Evolutionary conservation across 2,888 invertebrate genomes (phyloP), one percentile per base, ranked within the genome.

Genomic region (Melinopterus prodromus): DNA sequence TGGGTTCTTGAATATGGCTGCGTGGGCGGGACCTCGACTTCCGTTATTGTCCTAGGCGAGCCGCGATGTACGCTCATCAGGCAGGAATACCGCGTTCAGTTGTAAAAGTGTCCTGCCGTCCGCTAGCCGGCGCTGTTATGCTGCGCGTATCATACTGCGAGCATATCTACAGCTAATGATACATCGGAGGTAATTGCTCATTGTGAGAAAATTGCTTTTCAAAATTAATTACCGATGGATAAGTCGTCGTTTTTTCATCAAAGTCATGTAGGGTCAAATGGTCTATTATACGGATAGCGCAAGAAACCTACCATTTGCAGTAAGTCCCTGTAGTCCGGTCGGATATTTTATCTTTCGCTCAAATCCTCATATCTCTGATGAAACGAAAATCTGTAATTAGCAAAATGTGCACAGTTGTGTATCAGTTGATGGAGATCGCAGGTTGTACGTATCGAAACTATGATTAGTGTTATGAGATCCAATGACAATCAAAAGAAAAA

Each of bases 21-120:
- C 78, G 82, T 79, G 80, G 83, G 83, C 79, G 83, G 81, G 81
- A 80, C 79, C 80, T 77, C 79, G 77, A 81, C 80, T 83, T 83
- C 83, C 83, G 83, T 79, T 79, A 80, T 79, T 80, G 82, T 81
- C 83, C 36, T n/a, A 74, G 37, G 16, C 16, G 37, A 35, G 37
- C 37, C 74, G 37, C 74, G 71, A 71, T 15, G 15, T 16, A 71
- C 26, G 35, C 37, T 74, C 36, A 74, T 74, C 37, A 53, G 12
- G 53, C 53, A 53, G 53, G 53, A 12, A 53, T 53, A 2, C 53
- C 12, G 53, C 53, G 53, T 3, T 9, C 53, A 53, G 53, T 53
- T 53, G 53, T 53, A 53, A 53, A 53, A 53, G 53, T 53, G 53
- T 53, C 53, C 53, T 53, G 53, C 53, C 53, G 53, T 1, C 74